Conservation (phyloP, 2,113 vertebrate species). For the Takifugu bimaculatus region DNA sequence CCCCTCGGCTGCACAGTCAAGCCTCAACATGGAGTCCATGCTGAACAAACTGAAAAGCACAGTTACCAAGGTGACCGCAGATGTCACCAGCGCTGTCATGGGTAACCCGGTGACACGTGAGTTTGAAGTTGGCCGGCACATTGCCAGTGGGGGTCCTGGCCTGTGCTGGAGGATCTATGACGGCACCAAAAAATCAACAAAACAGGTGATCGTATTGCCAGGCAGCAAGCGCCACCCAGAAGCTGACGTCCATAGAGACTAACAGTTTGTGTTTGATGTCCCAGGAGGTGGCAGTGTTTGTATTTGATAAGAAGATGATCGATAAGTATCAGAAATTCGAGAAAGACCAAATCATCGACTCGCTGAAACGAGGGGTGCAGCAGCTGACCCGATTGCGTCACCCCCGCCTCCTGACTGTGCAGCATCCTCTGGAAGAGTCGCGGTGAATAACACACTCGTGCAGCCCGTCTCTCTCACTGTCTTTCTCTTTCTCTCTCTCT, state of each 20-base stretch:
- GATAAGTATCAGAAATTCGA: constrained; percentile 98
- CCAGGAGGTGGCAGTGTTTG: constrained; percentile 98
- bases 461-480: too few species aligned
- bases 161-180: constrained; percentile 98
- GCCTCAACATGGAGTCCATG: constrained; percentile 93
- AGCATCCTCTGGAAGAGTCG: constrained; percentile 98
- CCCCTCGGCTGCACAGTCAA: constrained; percentile 33
- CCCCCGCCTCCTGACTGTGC: constrained; percentile 92
- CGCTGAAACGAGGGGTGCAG: constrained; percentile 90
- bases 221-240: not conserved
- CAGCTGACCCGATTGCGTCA: constrained; percentile 94
- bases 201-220: constrained; percentile 78
- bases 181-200: constrained; percentile 97
- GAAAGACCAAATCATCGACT: constrained; percentile 95
- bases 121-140: constrained; percentile 94
- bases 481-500: too few species aligned
- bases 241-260: not conserved
- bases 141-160: constrained; percentile 92
- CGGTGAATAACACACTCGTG: constrained; percentile 73
- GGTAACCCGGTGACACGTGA: constrained; percentile 97
- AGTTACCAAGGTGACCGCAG: constrained; percentile 96
- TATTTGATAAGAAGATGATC: constrained; percentile 96
- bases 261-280: constrained; percentile 29
- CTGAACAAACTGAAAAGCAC: constrained; percentile 97
- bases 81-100: constrained; percentile 97